phyloP scores from a whole-genome alignment of 2,113 vertebrate genomes.

The Barbus barbus region DNA sequence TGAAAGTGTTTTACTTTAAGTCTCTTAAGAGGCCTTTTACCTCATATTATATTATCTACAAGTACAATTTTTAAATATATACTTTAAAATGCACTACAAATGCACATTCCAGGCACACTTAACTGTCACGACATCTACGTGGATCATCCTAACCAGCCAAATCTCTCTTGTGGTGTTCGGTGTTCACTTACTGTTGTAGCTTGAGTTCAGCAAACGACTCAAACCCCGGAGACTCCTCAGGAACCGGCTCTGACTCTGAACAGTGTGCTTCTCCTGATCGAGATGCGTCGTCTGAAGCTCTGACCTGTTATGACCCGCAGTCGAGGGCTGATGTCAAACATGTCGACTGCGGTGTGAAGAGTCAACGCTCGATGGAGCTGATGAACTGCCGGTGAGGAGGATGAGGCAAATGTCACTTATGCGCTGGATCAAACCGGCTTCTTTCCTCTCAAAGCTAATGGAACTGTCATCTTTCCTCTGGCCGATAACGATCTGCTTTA shows the following conservation, averaged over 20 bases:
- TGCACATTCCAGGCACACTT: not conserved
- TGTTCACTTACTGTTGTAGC: not conserved
- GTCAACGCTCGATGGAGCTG: constrained; percentile 20
- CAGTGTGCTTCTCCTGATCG: not conserved
- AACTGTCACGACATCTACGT: not conserved
- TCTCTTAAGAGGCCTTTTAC: not conserved
- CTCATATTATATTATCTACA: not conserved
- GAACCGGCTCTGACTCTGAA: not conserved
- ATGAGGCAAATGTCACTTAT: constrained; percentile 49
- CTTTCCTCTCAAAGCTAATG: constrained; percentile 71
- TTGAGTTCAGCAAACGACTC: not conserved
- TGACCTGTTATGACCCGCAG: constrained; percentile 29
- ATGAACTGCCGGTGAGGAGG: constrained; percentile 33
- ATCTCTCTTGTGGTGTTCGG: not conserved
- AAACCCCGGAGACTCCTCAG: not conserved
- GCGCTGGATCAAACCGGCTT: constrained; percentile 65
- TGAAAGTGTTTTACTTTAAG: not conserved
- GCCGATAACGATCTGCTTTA: constrained; percentile 69
- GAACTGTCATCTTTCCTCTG: constrained; percentile 76
- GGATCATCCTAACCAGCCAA: not conserved
- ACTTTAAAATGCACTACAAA: not conserved
- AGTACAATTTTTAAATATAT: not conserved
- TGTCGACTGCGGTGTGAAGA: constrained; percentile 16
- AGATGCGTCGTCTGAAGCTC: not conserved
- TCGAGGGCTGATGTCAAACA: constrained; percentile 31